phyloP scores from a whole-genome alignment of 2,797 vertebrate genomes.

The Mallotus villosus region DNA sequence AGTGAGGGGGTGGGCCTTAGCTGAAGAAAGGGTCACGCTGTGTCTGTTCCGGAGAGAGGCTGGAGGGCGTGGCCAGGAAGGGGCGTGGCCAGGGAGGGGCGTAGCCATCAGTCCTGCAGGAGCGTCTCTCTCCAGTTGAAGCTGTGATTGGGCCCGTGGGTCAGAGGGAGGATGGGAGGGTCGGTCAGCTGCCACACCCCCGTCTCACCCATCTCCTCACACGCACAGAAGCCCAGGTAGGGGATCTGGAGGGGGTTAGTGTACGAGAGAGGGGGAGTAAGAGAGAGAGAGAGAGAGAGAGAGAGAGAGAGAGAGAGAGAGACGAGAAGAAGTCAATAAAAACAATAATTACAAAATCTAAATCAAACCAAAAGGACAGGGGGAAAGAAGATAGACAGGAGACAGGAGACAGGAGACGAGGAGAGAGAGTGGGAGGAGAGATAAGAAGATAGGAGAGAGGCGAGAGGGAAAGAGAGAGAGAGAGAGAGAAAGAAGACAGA shows the following conservation, averaged over 20 bases:
- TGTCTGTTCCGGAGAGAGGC: conserved; percentile 33
- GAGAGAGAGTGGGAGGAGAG: too few relatives aligned
- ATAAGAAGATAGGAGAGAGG: background rate
- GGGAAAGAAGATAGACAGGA: too few relatives aligned
- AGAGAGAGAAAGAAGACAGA: background rate
- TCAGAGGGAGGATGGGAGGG: conserved; percentile 95
- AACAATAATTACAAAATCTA: too few relatives aligned
- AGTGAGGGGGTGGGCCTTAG: conserved; percentile 41
- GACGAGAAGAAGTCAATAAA: background rate
- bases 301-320: background rate
- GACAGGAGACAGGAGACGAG: conserved; percentile 15
- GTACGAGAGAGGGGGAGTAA: conserved; percentile 19
- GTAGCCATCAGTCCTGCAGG: conserved; percentile 81
- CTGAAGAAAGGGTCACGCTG: conserved; percentile 57
- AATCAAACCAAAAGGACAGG: too few relatives aligned
- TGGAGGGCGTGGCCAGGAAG: conserved; percentile 8
- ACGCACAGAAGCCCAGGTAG: conserved; percentile 96
- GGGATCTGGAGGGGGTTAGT: conserved; percentile 82
- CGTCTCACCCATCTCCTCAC: conserved; percentile 92
- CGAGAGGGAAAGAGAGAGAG: conserved; percentile 4
- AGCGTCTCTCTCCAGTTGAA: conserved; percentile 99
- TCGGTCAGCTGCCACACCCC: conserved; percentile 97
- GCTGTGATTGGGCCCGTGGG: conserved; percentile 96
- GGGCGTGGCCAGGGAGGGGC: conserved; percentile 19
- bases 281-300: conserved; percentile 8